Evolutionary conservation across 2,113 vertebrate genomes (phyloP), one percentile per base, ranked within the genome.

Genomic region (Python bivittatus): DNA sequence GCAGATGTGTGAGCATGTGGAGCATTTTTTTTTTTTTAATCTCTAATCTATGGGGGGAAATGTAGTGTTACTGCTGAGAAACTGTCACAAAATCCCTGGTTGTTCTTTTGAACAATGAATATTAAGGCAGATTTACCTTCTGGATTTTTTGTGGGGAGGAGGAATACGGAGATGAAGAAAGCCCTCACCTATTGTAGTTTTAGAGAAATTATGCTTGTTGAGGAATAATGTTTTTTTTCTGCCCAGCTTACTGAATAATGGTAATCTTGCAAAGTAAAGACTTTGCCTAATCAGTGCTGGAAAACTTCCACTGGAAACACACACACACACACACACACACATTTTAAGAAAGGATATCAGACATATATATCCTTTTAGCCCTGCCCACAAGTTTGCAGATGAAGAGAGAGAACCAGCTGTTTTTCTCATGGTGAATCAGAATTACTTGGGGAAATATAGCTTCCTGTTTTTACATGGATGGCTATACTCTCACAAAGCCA

Each of bases 401-500:
- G 96, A 97, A 96, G 94, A 94, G 96, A 97, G 92, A 96, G 96
- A 95, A 93, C 97, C 98, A 98, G 97, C 97, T 98, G 98, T 96
- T 98, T 98, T 98, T 98, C 97, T 98, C 97, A 97, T 98, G 97
- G 97, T 96, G 96, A 97, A 96, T 97, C 97, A 97, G 96, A 96
- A 97, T 97, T 97, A 97, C 98, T 98, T 97, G 96, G 98, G 98
- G 98, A 98, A 98, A 98, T 97, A 97, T 97, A 96, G 95, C 96
- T 98, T 98, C 98, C 98, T 98, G 98, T 98, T 98, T 98, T 98
- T 97, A 97, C 97, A 98, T 92, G 96, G 97, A 97, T 97, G 97
- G 95, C 96, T 96, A 97, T 97, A 96, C 96, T 97, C 97, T 96
- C 97, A 95, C 96, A 95, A 97, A 96, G 97, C 95, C 95, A 96